Conservation (phyloP, 2,797 vertebrate species). For the Acrossocheilus wenchowensis region DNA sequence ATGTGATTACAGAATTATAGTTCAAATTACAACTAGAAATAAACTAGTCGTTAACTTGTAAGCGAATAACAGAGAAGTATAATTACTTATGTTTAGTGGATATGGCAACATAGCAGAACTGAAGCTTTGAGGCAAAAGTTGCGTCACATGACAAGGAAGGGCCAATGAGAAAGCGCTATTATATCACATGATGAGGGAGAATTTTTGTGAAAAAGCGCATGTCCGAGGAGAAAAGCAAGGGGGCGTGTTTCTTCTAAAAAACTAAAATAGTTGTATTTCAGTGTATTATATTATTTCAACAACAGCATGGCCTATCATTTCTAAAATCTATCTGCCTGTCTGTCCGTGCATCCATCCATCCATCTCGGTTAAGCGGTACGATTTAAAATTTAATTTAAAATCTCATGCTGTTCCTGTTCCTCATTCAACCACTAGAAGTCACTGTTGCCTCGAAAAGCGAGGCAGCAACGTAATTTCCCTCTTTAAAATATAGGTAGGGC, state of each 20-base stretch:
- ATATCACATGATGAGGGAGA: background rate
- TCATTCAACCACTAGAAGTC: background rate
- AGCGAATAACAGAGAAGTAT: background rate
- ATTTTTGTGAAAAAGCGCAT: background rate
- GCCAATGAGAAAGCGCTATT: background rate
- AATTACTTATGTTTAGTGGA: background rate
- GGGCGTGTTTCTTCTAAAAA: background rate
- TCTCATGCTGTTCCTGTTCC: background rate
- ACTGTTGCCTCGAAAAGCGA: background rate
- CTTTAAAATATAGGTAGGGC: background rate
- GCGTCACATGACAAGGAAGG: background rate
- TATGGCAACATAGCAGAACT: background rate
- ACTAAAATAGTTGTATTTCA: background rate
- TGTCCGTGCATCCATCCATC: background rate
- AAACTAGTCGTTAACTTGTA: background rate
- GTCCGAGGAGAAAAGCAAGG: background rate
- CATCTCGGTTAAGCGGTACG: background rate
- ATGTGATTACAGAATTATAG: background rate
- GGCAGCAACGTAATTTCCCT: background rate
- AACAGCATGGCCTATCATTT: background rate
- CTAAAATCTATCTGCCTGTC: background rate
- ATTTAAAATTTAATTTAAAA: background rate
- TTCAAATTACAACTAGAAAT: background rate
- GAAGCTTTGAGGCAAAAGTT: background rate
- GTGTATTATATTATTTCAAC: background rate